Evolutionary conservation across 2,113 vertebrate species (phyloP).

Genomic region (Miniopterus natalensis): DNA sequence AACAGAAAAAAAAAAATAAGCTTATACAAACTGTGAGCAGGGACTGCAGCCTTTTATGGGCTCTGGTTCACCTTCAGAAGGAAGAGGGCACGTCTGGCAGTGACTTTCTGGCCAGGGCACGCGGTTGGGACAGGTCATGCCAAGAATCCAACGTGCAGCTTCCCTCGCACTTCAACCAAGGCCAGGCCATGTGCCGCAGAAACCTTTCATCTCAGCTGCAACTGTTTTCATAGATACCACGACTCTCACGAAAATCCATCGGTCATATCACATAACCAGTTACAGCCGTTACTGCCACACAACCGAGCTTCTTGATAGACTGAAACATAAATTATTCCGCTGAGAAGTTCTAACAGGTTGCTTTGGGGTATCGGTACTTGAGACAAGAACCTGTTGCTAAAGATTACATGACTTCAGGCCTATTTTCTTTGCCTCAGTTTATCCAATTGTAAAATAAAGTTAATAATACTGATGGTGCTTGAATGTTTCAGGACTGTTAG

Average conservation of each 20-base stretch:
- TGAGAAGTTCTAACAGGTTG: background rate
- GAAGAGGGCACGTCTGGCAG: background rate
- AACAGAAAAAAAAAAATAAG: slow-evolving; percentile 36
- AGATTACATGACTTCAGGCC: background rate
- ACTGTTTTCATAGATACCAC: background rate
- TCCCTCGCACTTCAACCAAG: background rate
- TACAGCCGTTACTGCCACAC: background rate
- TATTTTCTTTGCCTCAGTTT: slow-evolving; percentile 63
- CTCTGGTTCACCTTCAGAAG: slow-evolving; percentile 5
- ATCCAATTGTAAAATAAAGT: slow-evolving; percentile 32
- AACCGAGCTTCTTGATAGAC: background rate
- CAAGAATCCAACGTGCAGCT: background rate
- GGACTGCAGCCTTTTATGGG: slow-evolving; percentile 30
- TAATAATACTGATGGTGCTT: background rate
- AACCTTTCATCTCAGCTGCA: background rate
- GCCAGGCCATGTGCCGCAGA: background rate
- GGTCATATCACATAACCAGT: background rate
- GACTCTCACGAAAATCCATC: slow-evolving; percentile 1
- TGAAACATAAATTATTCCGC: slow-evolving; percentile 5
- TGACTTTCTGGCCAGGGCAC: background rate
- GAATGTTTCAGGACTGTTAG: background rate
- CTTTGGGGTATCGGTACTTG: background rate
- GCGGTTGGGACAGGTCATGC: background rate
- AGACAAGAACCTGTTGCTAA: background rate
- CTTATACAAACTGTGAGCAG: slow-evolving; percentile 66